A percentile compares a stretch with the other conserved stretches of the same genome.
Evolutionary conservation across 2,113 vertebrate species (phyloP).

Genomic region (Nipponia nippon): DNA sequence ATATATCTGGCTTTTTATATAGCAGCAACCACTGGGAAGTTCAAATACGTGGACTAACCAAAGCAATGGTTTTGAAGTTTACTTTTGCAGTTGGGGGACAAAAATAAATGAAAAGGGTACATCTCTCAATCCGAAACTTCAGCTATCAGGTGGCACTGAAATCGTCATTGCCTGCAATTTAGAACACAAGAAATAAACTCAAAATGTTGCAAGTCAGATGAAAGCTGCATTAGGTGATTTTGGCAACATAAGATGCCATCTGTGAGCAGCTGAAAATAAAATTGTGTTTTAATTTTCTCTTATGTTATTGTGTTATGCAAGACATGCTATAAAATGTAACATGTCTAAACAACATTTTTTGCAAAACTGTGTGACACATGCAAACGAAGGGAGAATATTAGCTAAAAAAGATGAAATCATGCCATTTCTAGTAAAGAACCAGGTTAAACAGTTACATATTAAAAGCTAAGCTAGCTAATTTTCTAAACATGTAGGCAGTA

Average conservation of each 20-base stretch:
- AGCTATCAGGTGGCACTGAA: background rate
- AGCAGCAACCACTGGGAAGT: background rate
- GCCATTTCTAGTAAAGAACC: background rate
- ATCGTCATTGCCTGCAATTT: background rate
- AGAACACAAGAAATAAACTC: background rate
- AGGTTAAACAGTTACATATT: background rate
- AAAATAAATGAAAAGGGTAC: background rate
- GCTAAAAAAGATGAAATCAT: background rate
- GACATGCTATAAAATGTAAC: background rate
- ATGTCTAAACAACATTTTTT: background rate
- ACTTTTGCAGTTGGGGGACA: background rate
- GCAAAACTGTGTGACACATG: background rate
- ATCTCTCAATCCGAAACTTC: background rate
- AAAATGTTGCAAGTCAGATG: background rate
- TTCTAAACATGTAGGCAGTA: background rate
- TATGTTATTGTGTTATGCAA: background rate
- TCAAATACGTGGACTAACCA: constrained; percentile 11
- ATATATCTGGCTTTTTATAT: constrained; percentile 19
- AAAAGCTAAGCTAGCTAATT: background rate
- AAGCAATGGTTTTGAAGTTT: constrained; percentile 3
- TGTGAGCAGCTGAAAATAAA: background rate
- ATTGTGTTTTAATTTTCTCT: background rate
- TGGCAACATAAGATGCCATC: background rate
- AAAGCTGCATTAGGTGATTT: background rate
- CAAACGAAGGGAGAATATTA: background rate